Evolutionary conservation across 2,797 vertebrate species (phyloP).

Genomic region (Numenius phaeopus): DNA sequence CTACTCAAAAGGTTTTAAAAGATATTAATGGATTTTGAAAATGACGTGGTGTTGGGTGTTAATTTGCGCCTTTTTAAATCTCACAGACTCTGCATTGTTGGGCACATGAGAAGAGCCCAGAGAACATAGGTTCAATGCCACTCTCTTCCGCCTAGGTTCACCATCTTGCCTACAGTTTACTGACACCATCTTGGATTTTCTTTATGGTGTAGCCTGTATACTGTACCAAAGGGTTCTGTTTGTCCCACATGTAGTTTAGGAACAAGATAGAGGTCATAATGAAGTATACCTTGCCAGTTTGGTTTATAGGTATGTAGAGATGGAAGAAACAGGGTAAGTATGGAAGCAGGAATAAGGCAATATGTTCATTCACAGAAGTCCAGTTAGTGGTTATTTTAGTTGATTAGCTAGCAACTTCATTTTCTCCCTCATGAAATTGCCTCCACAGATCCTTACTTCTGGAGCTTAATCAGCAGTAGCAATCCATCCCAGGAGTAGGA

Average conservation of each 20-base stretch:
- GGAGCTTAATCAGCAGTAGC: conserved; percentile 73
- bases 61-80: neutral
- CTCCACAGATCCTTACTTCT: conserved; percentile 68
- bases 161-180: neutral
- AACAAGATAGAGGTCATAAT: neutral
- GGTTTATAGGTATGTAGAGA: neutral
- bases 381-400: conserved; percentile 55
- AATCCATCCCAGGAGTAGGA: conserved; percentile 70
- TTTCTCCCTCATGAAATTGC: conserved; percentile 68
- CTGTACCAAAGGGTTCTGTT: neutral
- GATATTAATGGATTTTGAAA: neutral
- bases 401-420: conserved; percentile 64
- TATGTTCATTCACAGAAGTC: conserved; percentile 51
- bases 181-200: neutral
- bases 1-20: neutral
- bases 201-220: neutral
- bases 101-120: neutral
- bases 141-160: neutral
- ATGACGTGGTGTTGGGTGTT: neutral
- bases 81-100: neutral
- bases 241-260: neutral
- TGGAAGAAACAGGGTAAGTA: neutral
- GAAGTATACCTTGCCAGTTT: neutral
- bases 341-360: neutral
- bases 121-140: neutral